Base-by-base conservation (phyloP, 2,113 vertebrate species). In the Garra rufa region DNA sequence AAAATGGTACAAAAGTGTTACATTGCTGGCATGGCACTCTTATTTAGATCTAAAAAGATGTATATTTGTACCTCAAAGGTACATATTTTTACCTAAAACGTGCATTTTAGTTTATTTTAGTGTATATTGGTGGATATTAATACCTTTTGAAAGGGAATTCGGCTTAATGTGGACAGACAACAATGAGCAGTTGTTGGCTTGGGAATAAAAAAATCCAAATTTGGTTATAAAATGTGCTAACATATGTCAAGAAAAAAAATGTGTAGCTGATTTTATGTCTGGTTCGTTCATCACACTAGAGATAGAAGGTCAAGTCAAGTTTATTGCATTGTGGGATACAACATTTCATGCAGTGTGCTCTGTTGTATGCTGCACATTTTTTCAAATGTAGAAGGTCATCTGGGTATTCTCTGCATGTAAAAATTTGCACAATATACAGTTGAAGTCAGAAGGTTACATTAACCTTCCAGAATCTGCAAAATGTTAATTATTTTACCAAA, bases 271-370 rank as follows among this genome's bases (percentile, higher is more conserved):
- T 69, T 69, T 15, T 69, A 9, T 34, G 19, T 69, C 30, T 69
- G 69, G 69, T 21, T 44, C 19, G 21, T 71, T 44, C 10, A n/a
- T 44, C 41, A 24, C 21, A 2, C 21, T 71, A 2, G 41, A 44
- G 21, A 24, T 71, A 38, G 9, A 71, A 24, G 38, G 41, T 71
- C 69, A 71, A 44, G 41, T 44, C 69, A 44, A 73, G 69, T 24
- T 13, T 38, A 73, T 44, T 71, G 69, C 69, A 71, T 73, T 44
- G 41, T 73, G 21, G 69, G 69, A 26, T 44, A 73, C 69, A 44
- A 11, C 24, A 26, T 24, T 73, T 26, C 11, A 44, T 73, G 41
- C 41, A 14, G 69, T 44, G 43, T 24, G 30, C 65, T 21, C 65
- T 38, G 30, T 69, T 69, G 65, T 41, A 71, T 71, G 6, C 41